phyloP scores from a whole-genome alignment of 2,113 vertebrate genomes.

The Syngnathus typhle region DNA sequence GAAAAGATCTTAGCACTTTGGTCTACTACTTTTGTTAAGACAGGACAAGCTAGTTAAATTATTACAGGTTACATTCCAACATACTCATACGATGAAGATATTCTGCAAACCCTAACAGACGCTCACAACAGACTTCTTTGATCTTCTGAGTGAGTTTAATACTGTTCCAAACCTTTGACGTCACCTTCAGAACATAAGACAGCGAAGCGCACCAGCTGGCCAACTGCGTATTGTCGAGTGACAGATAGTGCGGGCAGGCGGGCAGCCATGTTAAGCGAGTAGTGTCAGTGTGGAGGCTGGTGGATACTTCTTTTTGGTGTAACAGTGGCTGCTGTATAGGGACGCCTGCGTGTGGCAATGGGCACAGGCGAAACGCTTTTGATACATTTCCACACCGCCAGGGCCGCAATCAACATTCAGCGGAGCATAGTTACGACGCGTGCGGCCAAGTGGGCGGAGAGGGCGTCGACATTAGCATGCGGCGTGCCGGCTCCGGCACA shows the following conservation, averaged over 20 bases:
- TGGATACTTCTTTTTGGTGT: constrained; percentile 34
- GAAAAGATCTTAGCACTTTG: too few species aligned
- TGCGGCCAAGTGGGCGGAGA: not conserved
- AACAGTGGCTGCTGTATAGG: constrained; percentile 6
- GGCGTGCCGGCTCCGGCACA: constrained; percentile 22
- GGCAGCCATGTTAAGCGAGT: constrained; percentile 22
- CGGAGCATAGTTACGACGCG: not conserved
- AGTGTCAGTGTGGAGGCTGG: constrained; percentile 51
- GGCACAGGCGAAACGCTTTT: constrained; percentile 49
- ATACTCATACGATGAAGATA: too few species aligned
- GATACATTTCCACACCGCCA: constrained; percentile 40
- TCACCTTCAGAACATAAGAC: not conserved
- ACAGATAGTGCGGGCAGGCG: constrained; percentile 7
- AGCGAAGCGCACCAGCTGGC: too few species aligned
- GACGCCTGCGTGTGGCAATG: constrained; percentile 34
- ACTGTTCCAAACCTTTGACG: not conserved
- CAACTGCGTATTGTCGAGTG: not conserved
- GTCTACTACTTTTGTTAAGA: too few species aligned
- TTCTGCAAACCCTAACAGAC: too few species aligned
- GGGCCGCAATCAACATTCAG: constrained; percentile 54
- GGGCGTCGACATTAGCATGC: constrained; percentile 28
- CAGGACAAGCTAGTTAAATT: too few species aligned
- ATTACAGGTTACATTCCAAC: too few species aligned
- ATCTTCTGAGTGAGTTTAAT: not conserved
- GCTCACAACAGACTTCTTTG: too few species aligned